These are phyloP conservation scores for Cherax quadricarinatus DNA, from an alignment of 1,140 invertebrate genomes.

Conservation along the genomic window DNA sequence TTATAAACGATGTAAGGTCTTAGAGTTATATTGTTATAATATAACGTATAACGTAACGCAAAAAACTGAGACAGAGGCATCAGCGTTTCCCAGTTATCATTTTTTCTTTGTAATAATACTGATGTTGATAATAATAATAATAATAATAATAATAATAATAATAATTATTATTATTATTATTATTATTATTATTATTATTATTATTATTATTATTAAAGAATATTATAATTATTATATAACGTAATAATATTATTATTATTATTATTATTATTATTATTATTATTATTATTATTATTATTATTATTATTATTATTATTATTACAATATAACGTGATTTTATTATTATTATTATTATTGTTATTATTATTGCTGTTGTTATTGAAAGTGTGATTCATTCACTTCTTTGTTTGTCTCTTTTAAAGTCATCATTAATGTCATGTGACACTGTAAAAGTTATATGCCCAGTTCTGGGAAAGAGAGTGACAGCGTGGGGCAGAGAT, in stretches of 20 bases:
- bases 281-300: not conserved
- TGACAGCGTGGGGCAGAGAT: no score
- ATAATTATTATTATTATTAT: not conserved
- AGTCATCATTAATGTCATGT: no score
- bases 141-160: not conserved
- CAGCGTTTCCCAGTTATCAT: no score
- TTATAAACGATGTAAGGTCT: no score
- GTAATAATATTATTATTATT: no score
- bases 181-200: not conserved
- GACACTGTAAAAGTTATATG: no score
- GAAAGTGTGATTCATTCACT: no score
- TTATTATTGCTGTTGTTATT: not conserved
- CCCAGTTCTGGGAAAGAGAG: no score
- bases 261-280: not conserved
- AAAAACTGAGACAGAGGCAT: no score
- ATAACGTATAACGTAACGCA: no score
- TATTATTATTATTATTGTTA: conserved; percentile 13
- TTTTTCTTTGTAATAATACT: not conserved
- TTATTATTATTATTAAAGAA: not conserved
- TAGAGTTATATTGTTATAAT: no score
- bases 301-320: not conserved
- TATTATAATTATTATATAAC: not conserved
- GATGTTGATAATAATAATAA: not conserved
- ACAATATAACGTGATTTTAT: not conserved
- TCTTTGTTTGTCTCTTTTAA: no score